Conservation (phyloP, 2,888 invertebrate species). For the Mimas tiliae region DNA sequence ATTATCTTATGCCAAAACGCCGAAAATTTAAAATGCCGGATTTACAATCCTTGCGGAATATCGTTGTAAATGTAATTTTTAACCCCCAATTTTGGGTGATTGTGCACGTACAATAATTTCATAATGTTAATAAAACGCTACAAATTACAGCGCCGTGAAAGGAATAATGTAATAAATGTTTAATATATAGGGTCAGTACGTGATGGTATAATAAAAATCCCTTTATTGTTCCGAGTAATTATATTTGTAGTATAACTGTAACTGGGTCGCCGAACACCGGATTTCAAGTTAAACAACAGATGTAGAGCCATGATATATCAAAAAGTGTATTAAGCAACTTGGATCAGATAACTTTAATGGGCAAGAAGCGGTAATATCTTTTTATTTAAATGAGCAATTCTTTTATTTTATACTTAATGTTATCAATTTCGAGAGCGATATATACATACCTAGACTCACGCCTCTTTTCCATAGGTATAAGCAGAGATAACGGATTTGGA, state of each 20-base stretch:
- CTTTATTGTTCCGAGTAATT: constrained; percentile 18
- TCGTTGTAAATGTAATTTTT: constrained; percentile 6
- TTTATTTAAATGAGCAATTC: background rate
- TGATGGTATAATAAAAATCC: constrained; percentile 8
- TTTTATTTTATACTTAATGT: no score
- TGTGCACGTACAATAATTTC: background rate
- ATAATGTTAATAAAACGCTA: background rate
- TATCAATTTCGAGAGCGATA: no score
- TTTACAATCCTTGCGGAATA: constrained; percentile 3
- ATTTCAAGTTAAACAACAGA: constrained; percentile 14
- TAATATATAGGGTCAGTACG: constrained; percentile 6
- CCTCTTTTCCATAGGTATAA: no score
- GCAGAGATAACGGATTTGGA: no score
- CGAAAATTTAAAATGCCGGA: background rate
- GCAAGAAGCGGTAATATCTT: background rate
- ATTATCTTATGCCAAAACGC: background rate
- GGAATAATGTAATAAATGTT: constrained; percentile 2
- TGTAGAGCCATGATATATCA: background rate
- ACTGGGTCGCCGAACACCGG: background rate
- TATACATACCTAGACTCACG: no score
- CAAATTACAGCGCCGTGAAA: background rate
- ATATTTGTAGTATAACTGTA: background rate
- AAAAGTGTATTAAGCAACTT: background rate
- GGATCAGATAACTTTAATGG: background rate
- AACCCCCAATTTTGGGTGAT: background rate